These are phyloP conservation scores for Labroides dimidiatus DNA, from an alignment of 2,797 vertebrate species.

Conservation along the genomic window DNA sequence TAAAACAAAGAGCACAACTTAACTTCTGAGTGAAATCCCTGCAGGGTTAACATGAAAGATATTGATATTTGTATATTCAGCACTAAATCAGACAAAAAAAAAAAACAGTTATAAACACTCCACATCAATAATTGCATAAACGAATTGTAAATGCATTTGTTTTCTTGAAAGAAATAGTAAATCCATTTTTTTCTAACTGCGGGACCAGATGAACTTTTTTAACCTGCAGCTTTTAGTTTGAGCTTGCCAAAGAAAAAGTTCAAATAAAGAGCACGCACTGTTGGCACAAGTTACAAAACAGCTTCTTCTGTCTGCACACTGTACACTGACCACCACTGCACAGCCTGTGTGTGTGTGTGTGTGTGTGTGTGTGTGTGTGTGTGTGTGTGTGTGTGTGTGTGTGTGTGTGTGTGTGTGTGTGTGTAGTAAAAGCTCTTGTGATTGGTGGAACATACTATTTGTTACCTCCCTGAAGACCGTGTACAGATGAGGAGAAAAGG, in stretches of 20 bases:
- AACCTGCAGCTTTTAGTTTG: slow-evolving; percentile 42
- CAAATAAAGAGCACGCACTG: slow-evolving; percentile 34
- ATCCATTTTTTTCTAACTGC: background rate
- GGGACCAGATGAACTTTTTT: slow-evolving; percentile 49
- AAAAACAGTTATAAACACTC: background rate
- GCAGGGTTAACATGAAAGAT: too few relatives aligned
- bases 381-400: too few relatives aligned
- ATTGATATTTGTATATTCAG: too few relatives aligned
- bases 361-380: too few relatives aligned
- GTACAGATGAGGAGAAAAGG: slow-evolving; percentile 25
- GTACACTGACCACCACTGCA: slow-evolving; percentile 18
- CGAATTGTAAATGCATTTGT: background rate
- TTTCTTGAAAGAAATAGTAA: background rate
- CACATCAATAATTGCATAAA: too few relatives aligned
- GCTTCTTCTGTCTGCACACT: slow-evolving; percentile 45
- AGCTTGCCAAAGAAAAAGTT: slow-evolving; percentile 22
- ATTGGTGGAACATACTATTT: background rate
- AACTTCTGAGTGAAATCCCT: too few relatives aligned
- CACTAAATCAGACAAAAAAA: background rate
- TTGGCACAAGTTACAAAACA: slow-evolving; percentile 44
- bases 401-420: background rate
- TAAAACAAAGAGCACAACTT: too few relatives aligned
- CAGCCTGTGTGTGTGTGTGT: background rate
- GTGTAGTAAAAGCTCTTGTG: background rate
- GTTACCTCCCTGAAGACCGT: background rate